Base-by-base conservation (phyloP, 2,113 vertebrate species). In the Saccopteryx bilineata region DNA sequence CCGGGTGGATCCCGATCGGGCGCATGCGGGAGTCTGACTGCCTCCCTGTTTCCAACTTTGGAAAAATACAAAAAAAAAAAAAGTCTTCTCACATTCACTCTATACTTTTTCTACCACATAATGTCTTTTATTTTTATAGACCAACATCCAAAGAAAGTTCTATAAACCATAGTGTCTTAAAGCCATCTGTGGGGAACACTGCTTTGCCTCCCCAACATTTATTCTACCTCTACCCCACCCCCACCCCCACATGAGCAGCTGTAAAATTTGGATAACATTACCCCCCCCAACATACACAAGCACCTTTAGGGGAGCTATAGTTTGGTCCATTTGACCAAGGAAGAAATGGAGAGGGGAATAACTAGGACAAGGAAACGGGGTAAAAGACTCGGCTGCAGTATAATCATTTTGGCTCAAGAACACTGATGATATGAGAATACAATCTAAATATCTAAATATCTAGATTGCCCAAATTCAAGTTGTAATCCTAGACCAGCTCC, bases 381-480 rank as follows among this genome's bases (percentile, higher is more conserved):
- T 24, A 18, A 65, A 81, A 66, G 28, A 74, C 17, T 56, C 52
- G 63, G 15, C 69, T 81, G 31, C 23, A 68, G 1, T 69, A n/a
- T 84, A 63, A n/a, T 79, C 81, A 72, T 63, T 46, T 75, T 87
- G 74, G 65, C 50, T 89, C 60, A 63, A 26, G 92, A 93, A 65
- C 46, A 82, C 14, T 33, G 63, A 93, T 60, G 48, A 54, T 11
- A 63, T 87, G 54, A 56, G 6, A 92, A 60, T n/a, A 54, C 8
- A 69, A 23, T 79, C 88, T 39, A 39, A 85, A 72, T 6, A 46
- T 94, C 61, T 90, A 76, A 87, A 39, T 87, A 79, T 69, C 33
- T 90, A 39, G 26, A 79, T 50, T 79, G 79, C 39, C 21, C 63
- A 87, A 97, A 87, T 95, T 94, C 66, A 95, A n/a, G 63, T 61